Percentiles rank a stretch among this genome's conserved stretches.
These are phyloP conservation scores for Piezodorus guildinii DNA, from an alignment of 1,140 invertebrate genomes.

Conservation along the genomic window DNA sequence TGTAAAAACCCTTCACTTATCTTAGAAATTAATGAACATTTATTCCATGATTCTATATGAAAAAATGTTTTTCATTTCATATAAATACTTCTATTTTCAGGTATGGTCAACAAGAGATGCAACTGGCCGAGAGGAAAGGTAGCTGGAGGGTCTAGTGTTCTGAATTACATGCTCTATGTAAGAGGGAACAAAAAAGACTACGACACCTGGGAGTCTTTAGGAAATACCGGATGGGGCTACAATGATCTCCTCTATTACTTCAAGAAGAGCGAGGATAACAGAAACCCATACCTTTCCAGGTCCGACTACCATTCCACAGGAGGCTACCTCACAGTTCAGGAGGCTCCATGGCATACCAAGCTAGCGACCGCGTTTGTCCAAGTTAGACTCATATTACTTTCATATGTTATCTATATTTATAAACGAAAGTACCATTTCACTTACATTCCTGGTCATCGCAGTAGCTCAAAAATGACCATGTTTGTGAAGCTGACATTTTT, in stretches of 20 bases:
- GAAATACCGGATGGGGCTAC: conserved; percentile 86
- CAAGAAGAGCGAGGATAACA: conserved; percentile 82
- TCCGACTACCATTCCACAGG: conserved; percentile 67
- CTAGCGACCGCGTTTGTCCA: conserved; percentile 75
- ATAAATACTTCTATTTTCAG: conserved; percentile 37
- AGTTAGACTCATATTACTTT: conserved; percentile 10
- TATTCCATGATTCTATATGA: too few species aligned
- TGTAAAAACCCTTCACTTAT: too few species aligned
- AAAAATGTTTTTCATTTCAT: too few species aligned
- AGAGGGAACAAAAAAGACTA: conserved; percentile 89
- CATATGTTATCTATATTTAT: too few species aligned
- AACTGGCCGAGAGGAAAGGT: conserved; percentile 79
- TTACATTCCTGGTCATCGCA: too few species aligned
- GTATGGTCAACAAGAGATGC: conserved; percentile 66
- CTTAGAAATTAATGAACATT: too few species aligned
- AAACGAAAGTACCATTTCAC: too few species aligned
- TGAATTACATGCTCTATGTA: conserved; percentile 97
- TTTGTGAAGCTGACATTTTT: too few species aligned
- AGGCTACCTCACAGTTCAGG: conserved; percentile 70
- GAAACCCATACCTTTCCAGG: conserved; percentile 65
- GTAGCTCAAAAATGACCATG: too few species aligned
- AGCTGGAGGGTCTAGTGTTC: conserved; percentile 66
- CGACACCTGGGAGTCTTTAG: conserved; percentile 79
- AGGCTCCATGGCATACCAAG: conserved; percentile 74
- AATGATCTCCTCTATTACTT: conserved; percentile 80